phyloP scores from a whole-genome alignment of 2,888 invertebrate genomes.

The Melanostoma scalare region DNA sequence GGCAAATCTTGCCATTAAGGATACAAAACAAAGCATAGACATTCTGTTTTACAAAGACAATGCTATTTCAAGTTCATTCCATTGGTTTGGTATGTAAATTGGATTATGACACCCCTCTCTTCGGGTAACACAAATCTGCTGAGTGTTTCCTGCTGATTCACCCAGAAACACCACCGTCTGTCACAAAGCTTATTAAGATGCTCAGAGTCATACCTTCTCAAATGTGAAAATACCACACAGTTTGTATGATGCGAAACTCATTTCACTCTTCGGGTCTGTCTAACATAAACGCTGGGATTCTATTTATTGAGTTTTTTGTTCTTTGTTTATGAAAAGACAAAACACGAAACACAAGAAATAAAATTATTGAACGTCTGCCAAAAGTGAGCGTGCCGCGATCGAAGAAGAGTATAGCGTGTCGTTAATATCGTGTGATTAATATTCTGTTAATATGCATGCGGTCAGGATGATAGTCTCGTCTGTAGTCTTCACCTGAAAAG shows the following conservation, averaged over 20 bases:
- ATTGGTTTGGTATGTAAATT: too few relatives aligned
- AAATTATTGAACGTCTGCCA: conserved; percentile 65
- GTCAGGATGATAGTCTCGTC: conserved; percentile 17
- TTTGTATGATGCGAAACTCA: conserved; percentile 47
- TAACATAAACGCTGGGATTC: conserved; percentile 18
- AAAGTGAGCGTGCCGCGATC: conserved; percentile 68
- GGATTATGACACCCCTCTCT: too few relatives aligned
- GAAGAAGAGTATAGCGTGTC: conserved; percentile 44
- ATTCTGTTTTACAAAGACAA: too few relatives aligned
- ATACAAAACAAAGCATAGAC: too few relatives aligned
- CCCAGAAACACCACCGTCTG: too few relatives aligned
- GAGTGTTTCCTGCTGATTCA: too few relatives aligned
- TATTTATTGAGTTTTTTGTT: conserved; percentile 13
- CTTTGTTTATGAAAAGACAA: conserved; percentile 43
- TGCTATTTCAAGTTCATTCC: too few relatives aligned
- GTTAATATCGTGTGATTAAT: conserved; percentile 58
- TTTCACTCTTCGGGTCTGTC: conserved; percentile 57
- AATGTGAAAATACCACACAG: too few relatives aligned
- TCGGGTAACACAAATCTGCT: too few relatives aligned
- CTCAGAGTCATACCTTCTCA: too few relatives aligned
- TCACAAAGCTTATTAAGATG: not conserved
- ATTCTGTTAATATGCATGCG: conserved; percentile 48
- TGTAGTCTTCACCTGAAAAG: not conserved
- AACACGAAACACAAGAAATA: not conserved
- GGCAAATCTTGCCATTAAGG: too few relatives aligned